phyloP scores from a whole-genome alignment of 1,140 invertebrate species.

The Drosophila nikananu region DNA sequence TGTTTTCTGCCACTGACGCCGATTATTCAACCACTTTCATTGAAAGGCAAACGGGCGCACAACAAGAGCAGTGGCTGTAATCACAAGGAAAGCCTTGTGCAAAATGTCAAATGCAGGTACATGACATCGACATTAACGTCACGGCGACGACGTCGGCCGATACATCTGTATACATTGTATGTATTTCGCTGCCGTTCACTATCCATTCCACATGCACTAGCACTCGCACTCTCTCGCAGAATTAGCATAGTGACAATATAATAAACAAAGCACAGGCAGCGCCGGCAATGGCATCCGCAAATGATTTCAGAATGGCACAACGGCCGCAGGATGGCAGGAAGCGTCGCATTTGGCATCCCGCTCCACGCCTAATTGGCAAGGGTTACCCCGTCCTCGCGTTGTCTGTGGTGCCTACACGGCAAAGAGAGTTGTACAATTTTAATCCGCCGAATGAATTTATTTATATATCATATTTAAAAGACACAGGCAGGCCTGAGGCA shows the following conservation, averaged over 20 bases:
- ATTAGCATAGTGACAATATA: slow-evolving; percentile 83
- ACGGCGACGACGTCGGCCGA: slow-evolving; percentile 56
- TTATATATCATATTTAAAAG: no score
- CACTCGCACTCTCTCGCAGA: slow-evolving; percentile 50
- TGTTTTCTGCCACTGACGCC: slow-evolving; percentile 44
- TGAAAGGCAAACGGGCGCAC: slow-evolving; percentile 77
- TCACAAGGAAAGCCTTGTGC: slow-evolving; percentile 77
- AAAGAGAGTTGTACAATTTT: not conserved
- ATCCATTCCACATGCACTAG: slow-evolving; percentile 8
- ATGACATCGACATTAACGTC: slow-evolving; percentile 78
- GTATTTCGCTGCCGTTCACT: slow-evolving; percentile 59
- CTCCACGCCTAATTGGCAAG: slow-evolving; percentile 23
- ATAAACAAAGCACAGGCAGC: slow-evolving; percentile 67
- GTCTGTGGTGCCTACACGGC: slow-evolving; percentile 1
- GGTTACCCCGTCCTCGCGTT: slow-evolving; percentile 1
- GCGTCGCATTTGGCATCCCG: slow-evolving; percentile 9
- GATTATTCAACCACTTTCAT: slow-evolving; percentile 83
- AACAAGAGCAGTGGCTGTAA: slow-evolving; percentile 57
- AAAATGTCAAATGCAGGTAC: slow-evolving; percentile 81
- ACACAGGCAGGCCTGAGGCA: not conserved
- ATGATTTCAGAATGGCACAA: slow-evolving; percentile 23
- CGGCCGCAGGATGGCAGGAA: slow-evolving; percentile 28
- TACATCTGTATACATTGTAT: slow-evolving; percentile 17
- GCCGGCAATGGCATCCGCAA: slow-evolving; percentile 44
- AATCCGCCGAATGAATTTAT: not conserved